A percentile compares a stretch with the other conserved stretches of the same genome.
Evolutionary conservation across 1,140 invertebrate species (phyloP).

Genomic region (Dreissena polymorpha): DNA sequence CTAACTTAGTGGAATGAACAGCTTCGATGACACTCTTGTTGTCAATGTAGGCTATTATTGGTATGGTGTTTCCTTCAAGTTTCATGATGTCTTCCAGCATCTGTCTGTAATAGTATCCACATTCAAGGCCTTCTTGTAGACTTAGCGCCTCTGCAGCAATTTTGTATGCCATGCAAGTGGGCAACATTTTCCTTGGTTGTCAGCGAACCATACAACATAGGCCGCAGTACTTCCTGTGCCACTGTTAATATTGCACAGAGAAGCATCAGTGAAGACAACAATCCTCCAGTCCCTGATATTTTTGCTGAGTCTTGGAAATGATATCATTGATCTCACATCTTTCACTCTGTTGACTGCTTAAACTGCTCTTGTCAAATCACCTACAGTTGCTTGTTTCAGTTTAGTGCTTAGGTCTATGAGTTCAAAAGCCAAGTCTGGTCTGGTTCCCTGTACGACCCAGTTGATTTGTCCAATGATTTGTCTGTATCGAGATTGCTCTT

Average conservation of each 20-base stretch:
- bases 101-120: conserved; percentile 30
- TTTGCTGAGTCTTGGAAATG: conserved; percentile 11
- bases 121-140: conserved; percentile 42
- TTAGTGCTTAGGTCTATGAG: conserved; percentile 35
- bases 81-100: conserved; percentile 28
- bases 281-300: conserved; percentile 29
- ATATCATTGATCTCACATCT: conserved; percentile 20
- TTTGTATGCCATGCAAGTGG: conserved; percentile 9
- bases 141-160: conserved; percentile 51
- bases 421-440: conserved; percentile 43
- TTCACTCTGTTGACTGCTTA: conserved; percentile 42
- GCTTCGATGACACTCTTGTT: conserved; percentile 60
- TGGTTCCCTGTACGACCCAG: conserved; percentile 45
- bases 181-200: conserved; percentile 22
- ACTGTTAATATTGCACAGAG: conserved; percentile 44
- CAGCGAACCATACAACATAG: conserved; percentile 39
- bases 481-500: conserved; percentile 28
- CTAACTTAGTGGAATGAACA: conserved; percentile 60
- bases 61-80: conserved; percentile 16
- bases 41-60: conserved; percentile 60
- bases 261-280: conserved; percentile 52
- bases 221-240: conserved; percentile 55
- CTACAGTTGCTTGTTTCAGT: conserved; percentile 21
- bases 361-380: conserved; percentile 30
- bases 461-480: conserved; percentile 38